A percentile compares a stretch with the other conserved stretches of the same genome.
These are phyloP conservation scores for Drosophila putrida DNA, from an alignment of 2,888 invertebrate genomes.

Conservation along the genomic window DNA sequence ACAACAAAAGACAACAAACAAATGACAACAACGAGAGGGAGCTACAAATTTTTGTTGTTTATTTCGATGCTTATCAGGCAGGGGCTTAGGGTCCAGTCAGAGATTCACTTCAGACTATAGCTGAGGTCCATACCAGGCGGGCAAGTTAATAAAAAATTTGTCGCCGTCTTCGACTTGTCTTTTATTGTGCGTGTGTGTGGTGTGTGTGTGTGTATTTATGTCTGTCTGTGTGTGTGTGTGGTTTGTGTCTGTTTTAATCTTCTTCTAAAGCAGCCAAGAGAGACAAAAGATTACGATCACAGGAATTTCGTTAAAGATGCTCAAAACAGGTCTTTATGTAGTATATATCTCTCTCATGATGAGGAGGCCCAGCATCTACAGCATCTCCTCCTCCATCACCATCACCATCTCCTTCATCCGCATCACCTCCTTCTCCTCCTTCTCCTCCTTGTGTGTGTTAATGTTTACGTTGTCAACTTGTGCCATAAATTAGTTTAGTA, in stretches of 20 bases:
- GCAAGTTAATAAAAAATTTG: conserved; percentile 77
- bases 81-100: conserved; percentile 48
- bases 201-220: conserved; percentile 38
- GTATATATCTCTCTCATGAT: conserved; percentile 29
- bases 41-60: conserved; percentile 79
- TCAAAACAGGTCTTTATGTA: conserved; percentile 75
- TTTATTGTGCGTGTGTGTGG: conserved; percentile 34
- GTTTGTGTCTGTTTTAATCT: conserved; percentile 74
- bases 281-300: conserved; percentile 82
- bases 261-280: conserved; percentile 75
- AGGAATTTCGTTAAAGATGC: conserved; percentile 82
- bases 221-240: conserved; percentile 38
- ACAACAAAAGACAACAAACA: conserved; percentile 39
- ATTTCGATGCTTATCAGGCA: conserved; percentile 73
- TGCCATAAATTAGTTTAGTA: conserved; percentile 84
- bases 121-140: conserved; percentile 39
- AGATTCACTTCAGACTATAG: conserved; percentile 1
- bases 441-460: conserved; percentile 57
- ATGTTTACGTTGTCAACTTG: conserved; percentile 83
- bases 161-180: conserved; percentile 70
- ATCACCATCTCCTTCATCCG: neutral
- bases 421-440: neutral
- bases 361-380: conserved; percentile 37
- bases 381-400: conserved; percentile 1
- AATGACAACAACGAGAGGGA: conserved; percentile 63